Percentiles rank a stretch among this genome's conserved stretches.
phyloP scores from a whole-genome alignment of 2,888 invertebrate species.

The Drosophila neonasuta region DNA sequence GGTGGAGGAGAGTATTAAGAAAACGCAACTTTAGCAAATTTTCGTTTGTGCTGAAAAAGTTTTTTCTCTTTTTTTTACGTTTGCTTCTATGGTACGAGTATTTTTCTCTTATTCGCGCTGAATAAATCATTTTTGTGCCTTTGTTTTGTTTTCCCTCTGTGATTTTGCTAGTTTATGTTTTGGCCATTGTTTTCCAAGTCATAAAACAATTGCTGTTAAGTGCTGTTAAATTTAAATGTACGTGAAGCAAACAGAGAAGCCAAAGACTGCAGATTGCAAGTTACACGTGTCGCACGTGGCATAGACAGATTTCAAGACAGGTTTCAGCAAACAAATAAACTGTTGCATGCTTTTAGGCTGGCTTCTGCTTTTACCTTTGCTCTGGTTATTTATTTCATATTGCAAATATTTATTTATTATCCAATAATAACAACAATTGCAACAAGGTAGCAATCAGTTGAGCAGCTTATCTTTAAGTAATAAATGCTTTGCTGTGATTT shows the following conservation, averaged over 20 bases:
- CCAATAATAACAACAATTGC: background rate
- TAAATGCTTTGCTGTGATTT: slow-evolving; percentile 4
- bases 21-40: slow-evolving; percentile 76
- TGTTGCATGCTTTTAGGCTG: slow-evolving; percentile 46
- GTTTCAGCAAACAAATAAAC: slow-evolving; percentile 31
- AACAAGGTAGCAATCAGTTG: background rate
- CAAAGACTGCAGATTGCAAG: slow-evolving; percentile 12
- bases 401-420: slow-evolving; percentile 27
- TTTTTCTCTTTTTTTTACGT: slow-evolving; percentile 17
- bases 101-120: slow-evolving; percentile 47
- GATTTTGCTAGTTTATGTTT: slow-evolving; percentile 37
- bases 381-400: background rate
- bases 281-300: slow-evolving; percentile 13
- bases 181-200: slow-evolving; percentile 36
- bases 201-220: slow-evolving; percentile 76
- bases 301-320: slow-evolving; percentile 19
- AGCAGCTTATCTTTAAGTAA: slow-evolving; percentile 10
- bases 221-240: slow-evolving; percentile 66
- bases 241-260: slow-evolving; percentile 24
- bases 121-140: slow-evolving; percentile 65
- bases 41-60: slow-evolving; percentile 58
- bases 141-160: slow-evolving; percentile 48
- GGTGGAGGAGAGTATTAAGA: slow-evolving; percentile 26
- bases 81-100: slow-evolving; percentile 11
- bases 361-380: background rate